A percentile compares a stretch with the other conserved stretches of the same genome.
phyloP scores from a whole-genome alignment of 2,797 vertebrate species.

The Poeciliopsis turneri region DNA sequence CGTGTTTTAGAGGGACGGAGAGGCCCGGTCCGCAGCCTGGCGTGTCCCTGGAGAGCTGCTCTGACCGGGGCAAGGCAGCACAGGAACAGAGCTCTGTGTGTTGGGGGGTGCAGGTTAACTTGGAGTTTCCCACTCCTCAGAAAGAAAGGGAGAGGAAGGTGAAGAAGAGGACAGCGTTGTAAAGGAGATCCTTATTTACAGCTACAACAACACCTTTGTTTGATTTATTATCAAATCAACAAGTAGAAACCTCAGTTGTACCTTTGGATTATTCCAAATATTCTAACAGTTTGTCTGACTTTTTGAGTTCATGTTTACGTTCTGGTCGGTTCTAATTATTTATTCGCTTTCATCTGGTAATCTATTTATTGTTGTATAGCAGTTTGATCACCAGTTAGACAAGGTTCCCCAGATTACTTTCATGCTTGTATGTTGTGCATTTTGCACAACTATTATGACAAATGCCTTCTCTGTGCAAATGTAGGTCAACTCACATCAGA shows the following conservation, averaged over 20 bases:
- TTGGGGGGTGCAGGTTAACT: slow-evolving; percentile 23
- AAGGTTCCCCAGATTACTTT: background rate
- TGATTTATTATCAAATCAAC: slow-evolving; percentile 6
- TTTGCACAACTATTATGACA: background rate
- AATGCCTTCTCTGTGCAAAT: background rate
- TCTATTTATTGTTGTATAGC: background rate
- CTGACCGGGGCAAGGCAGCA: slow-evolving; percentile 61
- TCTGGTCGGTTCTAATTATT: background rate
- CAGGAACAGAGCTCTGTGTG: slow-evolving; percentile 15
- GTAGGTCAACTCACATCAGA: background rate
- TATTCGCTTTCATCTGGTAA: background rate
- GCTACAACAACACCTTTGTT: slow-evolving; percentile 1
- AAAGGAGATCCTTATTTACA: slow-evolving; percentile 2
- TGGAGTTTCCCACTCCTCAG: slow-evolving; percentile 55
- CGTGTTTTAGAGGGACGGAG: slow-evolving; percentile 50
- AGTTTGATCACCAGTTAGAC: background rate
- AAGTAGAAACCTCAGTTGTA: background rate
- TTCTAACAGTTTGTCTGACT: background rate
- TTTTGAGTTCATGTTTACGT: background rate
- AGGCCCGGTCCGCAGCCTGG: slow-evolving; percentile 60
- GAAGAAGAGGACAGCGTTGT: slow-evolving; percentile 50
- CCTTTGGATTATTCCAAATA: background rate
- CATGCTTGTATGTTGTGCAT: background rate
- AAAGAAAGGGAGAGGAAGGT: slow-evolving; percentile 48
- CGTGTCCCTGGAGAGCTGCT: slow-evolving; percentile 65